These are phyloP conservation scores for Alosa sapidissima DNA, from an alignment of 2,797 vertebrate species.

Conservation along the genomic window DNA sequence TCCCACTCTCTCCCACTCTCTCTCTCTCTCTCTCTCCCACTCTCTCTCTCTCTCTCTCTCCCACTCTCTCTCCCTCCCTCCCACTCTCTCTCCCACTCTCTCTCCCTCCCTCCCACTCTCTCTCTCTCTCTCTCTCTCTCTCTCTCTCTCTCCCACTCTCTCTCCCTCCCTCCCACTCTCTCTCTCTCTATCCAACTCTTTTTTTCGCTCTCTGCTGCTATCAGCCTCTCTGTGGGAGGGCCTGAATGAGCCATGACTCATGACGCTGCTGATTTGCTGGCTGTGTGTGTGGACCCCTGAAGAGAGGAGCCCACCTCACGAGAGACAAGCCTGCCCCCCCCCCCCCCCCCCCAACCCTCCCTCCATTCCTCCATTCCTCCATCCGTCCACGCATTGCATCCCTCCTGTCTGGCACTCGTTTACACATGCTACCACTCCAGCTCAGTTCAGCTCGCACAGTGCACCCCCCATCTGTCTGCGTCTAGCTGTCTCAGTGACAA, in stretches of 20 bases:
- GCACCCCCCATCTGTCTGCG: background rate
- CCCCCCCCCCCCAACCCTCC: background rate
- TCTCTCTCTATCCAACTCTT: background rate
- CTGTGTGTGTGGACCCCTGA: conserved; percentile 37
- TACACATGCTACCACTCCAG: conserved; percentile 12
- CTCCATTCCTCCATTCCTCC: conserved; percentile 33
- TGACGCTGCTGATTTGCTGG: conserved; percentile 43
- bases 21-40: background rate
- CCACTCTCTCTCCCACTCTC: background rate
- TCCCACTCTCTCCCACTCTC: no score
- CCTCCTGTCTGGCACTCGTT: conserved; percentile 45
- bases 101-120: background rate
- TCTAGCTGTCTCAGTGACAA: background rate
- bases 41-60: background rate
- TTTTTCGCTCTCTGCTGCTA: conserved; percentile 22
- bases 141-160: background rate
- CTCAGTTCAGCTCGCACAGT: background rate
- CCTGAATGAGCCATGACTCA: conserved; percentile 29
- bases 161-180: background rate
- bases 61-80: background rate
- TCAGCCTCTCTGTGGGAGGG: conserved; percentile 30
- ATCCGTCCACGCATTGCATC: conserved; percentile 43
- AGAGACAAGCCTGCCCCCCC: background rate
- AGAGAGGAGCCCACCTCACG: background rate
- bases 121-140: background rate